These are phyloP conservation scores for Panorpa germanica DNA, from an alignment of 2,888 invertebrate genomes.

Conservation along the genomic window DNA sequence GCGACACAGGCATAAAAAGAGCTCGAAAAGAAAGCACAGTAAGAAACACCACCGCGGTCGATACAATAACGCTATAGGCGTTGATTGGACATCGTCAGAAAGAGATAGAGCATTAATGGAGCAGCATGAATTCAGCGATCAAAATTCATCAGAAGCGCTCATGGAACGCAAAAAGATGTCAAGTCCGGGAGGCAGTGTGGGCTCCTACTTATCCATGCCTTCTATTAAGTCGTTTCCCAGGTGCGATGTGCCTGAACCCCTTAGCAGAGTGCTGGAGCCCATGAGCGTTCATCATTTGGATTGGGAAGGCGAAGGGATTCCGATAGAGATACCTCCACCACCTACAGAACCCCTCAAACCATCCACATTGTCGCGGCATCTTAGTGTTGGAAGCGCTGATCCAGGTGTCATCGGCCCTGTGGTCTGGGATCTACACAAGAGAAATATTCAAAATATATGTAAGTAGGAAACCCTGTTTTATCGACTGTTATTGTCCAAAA, in stretches of 20 bases:
- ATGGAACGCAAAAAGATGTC: no score
- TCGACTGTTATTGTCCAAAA: no score
- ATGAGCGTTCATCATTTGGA: constrained; percentile 56
- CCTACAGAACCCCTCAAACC: constrained; percentile 13
- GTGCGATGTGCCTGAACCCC: constrained; percentile 54
- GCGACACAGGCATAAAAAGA: no score
- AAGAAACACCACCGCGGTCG: no score
- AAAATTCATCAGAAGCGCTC: no score
- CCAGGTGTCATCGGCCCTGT: constrained; percentile 70
- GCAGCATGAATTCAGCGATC: no score
- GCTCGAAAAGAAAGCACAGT: no score
- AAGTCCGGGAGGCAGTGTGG: constrained; percentile 44
- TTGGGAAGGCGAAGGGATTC: constrained; percentile 13
- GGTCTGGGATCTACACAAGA: constrained; percentile 66
- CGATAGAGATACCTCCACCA: constrained; percentile 16
- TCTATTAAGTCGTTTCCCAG: constrained; percentile 72
- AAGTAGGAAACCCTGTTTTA: no score
- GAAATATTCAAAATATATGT: constrained; percentile 36
- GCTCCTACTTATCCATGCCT: constrained; percentile 72
- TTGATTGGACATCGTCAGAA: no score
- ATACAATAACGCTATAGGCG: no score
- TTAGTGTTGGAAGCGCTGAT: constrained; percentile 59
- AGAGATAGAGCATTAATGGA: no score
- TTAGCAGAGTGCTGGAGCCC: constrained; percentile 61
- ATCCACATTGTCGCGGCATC: constrained; percentile 33